Base-by-base conservation (phyloP, 2,888 invertebrate genomes). In the Helobdella robusta region DNA sequence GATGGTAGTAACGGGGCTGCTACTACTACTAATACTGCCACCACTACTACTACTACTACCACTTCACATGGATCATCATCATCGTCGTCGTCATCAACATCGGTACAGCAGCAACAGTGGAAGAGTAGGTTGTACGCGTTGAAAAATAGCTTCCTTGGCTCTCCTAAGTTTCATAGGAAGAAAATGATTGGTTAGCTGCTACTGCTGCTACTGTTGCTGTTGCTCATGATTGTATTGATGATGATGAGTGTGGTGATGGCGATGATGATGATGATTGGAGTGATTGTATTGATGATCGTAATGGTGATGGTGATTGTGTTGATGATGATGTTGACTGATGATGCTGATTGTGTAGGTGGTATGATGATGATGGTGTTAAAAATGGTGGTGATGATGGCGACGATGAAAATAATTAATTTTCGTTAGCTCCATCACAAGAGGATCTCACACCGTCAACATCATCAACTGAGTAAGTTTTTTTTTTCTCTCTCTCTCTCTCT, bases 121-220 rank as follows among this genome's bases (percentile, higher is more conserved):
- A 86, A 92, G 75, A 90, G 93, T 34, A 83, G 95, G 48, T 85
- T 98, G 65, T 82, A 91, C 67, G 93, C 91, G 67, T 91, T 95
- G 76, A 95, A 94, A 82, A 95, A 94, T 82, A 91, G 91, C 74
- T 93, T 97, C 84, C 84, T 97, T 48, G 95, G 95, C 48, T 93
- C 93, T 68, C 95, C 95, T 4, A 82, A 94, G 68, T 95, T 95
- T 83, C 95, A 95, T 81, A 82, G 94, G 74, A 84, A 94, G 83
- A 94, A 94, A 86, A 83, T 93, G 82, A 91, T 85, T 83, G 83
- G 85, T 85, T 30, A 11, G 58, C 34, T 30, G 34, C 28, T 59
- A 8, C 20, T 20, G 40, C 8, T 40, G 40, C 8, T 40, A 18
- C 8, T 40, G 18, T 18, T 52, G 20, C 11, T 52, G 52, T 18